phyloP scores from a whole-genome alignment of 2,113 vertebrate genomes.

The Ancistrus triradiatus region DNA sequence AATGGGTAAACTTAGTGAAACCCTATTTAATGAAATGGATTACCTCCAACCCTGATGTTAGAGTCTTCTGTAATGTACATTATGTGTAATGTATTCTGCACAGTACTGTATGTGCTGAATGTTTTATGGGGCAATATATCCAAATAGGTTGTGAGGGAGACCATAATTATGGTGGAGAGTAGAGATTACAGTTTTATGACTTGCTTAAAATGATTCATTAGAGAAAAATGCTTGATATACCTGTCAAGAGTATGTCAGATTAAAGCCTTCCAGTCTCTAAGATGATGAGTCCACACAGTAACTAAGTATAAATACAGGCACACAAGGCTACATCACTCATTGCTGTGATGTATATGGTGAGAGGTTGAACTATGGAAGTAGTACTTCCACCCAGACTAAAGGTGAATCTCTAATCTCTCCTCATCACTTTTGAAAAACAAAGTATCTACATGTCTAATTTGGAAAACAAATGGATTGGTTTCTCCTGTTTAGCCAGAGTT shows the following conservation, averaged over 20 bases:
- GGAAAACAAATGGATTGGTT: too few species aligned
- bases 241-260: constrained; percentile 33
- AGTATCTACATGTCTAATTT: too few species aligned
- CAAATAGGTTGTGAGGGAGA: background rate
- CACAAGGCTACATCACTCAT: background rate
- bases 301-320: constrained; percentile 5
- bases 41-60: background rate
- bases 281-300: constrained; percentile 5
- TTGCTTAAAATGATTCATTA: constrained; percentile 41
- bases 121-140: constrained; percentile 24
- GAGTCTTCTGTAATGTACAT: background rate
- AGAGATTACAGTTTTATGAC: constrained; percentile 24
- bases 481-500: too few species aligned
- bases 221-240: constrained; percentile 34
- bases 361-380: too few species aligned
- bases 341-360: constrained; percentile 3
- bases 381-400: too few species aligned
- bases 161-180: constrained; percentile 29
- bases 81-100: background rate
- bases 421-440: too few species aligned
- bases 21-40: too few species aligned
- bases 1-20: too few species aligned
- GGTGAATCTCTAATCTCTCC: too few species aligned
- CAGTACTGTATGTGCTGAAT: constrained; percentile 7
- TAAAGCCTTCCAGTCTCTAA: constrained; percentile 30